Percentiles rank a stretch among this genome's conserved stretches.
Conservation (phyloP, 2,888 invertebrate species). For the Luperina testacea region DNA sequence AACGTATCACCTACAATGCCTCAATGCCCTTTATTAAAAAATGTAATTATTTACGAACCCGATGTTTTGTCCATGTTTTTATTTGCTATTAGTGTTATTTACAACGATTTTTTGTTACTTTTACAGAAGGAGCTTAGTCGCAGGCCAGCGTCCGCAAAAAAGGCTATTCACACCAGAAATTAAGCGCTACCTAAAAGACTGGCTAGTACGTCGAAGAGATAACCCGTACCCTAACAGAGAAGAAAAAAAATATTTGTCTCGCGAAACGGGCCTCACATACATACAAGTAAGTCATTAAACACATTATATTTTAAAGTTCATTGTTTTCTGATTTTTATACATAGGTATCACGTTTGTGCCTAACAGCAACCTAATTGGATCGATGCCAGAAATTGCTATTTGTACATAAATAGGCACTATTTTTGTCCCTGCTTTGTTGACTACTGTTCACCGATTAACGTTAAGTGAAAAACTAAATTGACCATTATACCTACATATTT, state of each 20-base stretch:
- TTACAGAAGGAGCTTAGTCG: constrained; percentile 90
- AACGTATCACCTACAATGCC: constrained; percentile 61
- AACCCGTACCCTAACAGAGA: constrained; percentile 95
- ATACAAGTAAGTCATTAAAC: constrained; percentile 91
- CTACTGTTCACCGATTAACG: constrained; percentile 72
- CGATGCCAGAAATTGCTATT: constrained; percentile 87
- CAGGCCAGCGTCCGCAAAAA: constrained; percentile 92
- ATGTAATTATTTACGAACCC: constrained; percentile 25
- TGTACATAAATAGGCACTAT: constrained; percentile 90
- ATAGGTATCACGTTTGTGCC: constrained; percentile 80
- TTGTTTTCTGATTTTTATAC: constrained; percentile 64
- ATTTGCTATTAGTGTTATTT: constrained; percentile 15
- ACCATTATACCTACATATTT: constrained; percentile 10
- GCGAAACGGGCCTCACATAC: constrained; percentile 94
- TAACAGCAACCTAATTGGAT: constrained; percentile 88
- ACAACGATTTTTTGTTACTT: constrained; percentile 40
- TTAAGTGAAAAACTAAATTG: constrained; percentile 58
- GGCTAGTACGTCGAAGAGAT: constrained; percentile 93
- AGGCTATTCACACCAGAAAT: constrained; percentile 95
- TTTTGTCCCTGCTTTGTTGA: constrained; percentile 87
- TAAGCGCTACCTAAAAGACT: constrained; percentile 93
- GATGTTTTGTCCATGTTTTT: constrained; percentile 35
- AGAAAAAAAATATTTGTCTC: constrained; percentile 93
- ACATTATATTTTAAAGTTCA: constrained; percentile 57
- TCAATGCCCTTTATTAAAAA: constrained; percentile 70